phyloP scores from a whole-genome alignment of 2,888 invertebrate species.

The Sarcophaga carnaria region DNA sequence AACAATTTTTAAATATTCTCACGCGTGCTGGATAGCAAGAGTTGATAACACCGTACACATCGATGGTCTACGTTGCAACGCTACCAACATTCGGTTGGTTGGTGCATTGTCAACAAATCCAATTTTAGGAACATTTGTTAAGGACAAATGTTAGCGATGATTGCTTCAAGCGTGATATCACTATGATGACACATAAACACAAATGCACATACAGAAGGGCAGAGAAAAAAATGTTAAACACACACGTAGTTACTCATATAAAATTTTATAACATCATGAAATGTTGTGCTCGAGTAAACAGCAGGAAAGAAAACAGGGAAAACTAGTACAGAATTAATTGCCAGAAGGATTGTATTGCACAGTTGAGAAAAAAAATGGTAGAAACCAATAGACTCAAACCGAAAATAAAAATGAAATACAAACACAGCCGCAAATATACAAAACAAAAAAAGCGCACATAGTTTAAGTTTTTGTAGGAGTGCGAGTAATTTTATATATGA shows the following conservation, averaged over 20 bases:
- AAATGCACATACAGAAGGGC: slow-evolving; percentile 18
- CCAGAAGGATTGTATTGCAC: not conserved
- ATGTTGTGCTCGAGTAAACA: slow-evolving; percentile 61
- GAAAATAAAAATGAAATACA: not conserved
- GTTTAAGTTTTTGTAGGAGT: not conserved
- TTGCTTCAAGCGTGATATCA: slow-evolving; percentile 60
- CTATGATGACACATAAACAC: slow-evolving; percentile 46
- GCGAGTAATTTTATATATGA: not conserved
- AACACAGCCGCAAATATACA: not conserved
- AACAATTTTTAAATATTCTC: too few species aligned
- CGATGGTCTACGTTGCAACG: too few species aligned
- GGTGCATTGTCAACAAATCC: slow-evolving; percentile 63
- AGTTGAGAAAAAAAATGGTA: slow-evolving; percentile 11
- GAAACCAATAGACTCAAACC: slow-evolving; percentile 12
- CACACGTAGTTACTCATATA: slow-evolving; percentile 1
- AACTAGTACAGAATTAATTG: slow-evolving; percentile 61
- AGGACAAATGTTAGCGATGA: slow-evolving; percentile 67
- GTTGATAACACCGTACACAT: too few species aligned
- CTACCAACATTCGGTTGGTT: not conserved
- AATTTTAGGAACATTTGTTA: slow-evolving; percentile 42
- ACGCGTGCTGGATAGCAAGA: too few species aligned
- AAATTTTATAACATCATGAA: slow-evolving; percentile 23
- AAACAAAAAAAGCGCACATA: not conserved
- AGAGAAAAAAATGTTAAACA: not conserved
- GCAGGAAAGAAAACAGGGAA: slow-evolving; percentile 43